Percentiles rank a stretch among this genome's conserved stretches.
Conservation (phyloP, 2,113 vertebrate species). For the Gallinago jamesoni region DNA sequence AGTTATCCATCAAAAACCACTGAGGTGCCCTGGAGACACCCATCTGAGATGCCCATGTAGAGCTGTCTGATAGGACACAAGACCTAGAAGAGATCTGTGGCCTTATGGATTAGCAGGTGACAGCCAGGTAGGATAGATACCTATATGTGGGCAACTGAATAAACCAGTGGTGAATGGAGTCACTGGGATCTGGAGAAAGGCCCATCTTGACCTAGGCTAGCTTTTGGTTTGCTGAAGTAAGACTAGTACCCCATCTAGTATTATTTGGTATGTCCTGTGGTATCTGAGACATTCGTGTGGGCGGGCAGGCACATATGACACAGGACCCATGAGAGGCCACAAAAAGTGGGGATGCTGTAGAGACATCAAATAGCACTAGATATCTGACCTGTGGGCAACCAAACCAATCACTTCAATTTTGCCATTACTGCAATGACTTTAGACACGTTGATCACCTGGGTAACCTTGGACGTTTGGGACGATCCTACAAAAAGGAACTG, state of each 20-base stretch:
- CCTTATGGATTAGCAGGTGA: not conserved
- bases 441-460: not conserved
- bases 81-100: not conserved
- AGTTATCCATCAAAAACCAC: not conserved
- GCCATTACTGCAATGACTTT: not conserved
- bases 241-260: not conserved
- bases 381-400: not conserved
- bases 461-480: not conserved
- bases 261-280: not conserved
- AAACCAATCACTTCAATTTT: not conserved
- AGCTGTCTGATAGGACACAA: not conserved
- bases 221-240: not conserved
- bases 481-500: not conserved
- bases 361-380: not conserved
- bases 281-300: not conserved
- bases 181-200: not conserved
- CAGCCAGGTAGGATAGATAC: no score
- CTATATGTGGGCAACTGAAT: not conserved
- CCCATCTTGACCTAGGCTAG: not conserved
- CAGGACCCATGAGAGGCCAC: not conserved
- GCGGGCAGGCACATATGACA: fast-evolving
- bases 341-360: not conserved
- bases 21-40: not conserved
- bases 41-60: not conserved
- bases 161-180: not conserved